Base-by-base conservation (phyloP, 2,888 invertebrate species). In the Hylaea fasciaria region DNA sequence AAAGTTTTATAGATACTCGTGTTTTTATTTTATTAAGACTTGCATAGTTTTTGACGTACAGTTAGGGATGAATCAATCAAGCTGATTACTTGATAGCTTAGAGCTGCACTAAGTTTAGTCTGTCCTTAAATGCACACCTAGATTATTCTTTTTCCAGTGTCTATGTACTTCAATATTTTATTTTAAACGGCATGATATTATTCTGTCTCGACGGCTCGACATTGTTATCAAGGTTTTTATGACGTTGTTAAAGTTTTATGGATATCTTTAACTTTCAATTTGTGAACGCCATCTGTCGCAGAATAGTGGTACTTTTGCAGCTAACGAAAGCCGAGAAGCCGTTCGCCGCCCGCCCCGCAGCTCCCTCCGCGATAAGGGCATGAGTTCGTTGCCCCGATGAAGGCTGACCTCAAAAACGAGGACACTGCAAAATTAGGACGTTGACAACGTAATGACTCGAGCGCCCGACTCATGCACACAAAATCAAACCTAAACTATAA, bases 321-420 rank as follows among this genome's bases (percentile, higher is more conserved):
- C 58, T 62, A 65, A 69, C 40, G 56, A 56, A 71, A 74, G 62
- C 62, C 57, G 65, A 64, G 66, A 69, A 74, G 74, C 70, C 69
- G 72, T 74, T 67, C 77, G 46, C 32, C 32, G 32, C 32, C 49
- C 51, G 50, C 69, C 10, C 81, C 78, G 74, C 78, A 68, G 71
- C 77, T 80, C 82, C 82, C 83, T 73, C 83, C 83, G 86, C 89
- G 89, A 91, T 92, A 92, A 92, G 92, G 92, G 92, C 92, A 91
- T 82, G 88, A 85, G 93, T 92, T 93, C 93, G 92, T 91, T 90
- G 92, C 90, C 84, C 93, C 88, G 86, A 88, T 90, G 92, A 88
- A 89, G 87, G 93, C 93, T 94, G 94, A 94, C 94, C 94, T 94
- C 94, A 94, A 94, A 94, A 94, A 94, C 94, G 94, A 94, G 94